These are phyloP conservation scores for Cheilosia pagana DNA, from an alignment of 2,888 invertebrate species.

Conservation along the genomic window DNA sequence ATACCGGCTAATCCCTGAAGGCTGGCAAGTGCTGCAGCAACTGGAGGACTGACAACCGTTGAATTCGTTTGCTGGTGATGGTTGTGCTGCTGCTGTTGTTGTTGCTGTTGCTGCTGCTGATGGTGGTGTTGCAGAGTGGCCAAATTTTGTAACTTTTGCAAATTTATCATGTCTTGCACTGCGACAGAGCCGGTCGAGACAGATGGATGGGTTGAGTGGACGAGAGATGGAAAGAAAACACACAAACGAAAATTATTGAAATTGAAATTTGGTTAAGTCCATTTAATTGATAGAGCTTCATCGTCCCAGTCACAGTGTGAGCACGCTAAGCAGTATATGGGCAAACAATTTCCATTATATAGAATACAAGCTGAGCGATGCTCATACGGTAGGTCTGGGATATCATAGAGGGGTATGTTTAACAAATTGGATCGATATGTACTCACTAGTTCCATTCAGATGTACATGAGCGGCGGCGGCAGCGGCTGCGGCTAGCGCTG, in stretches of 20 bases:
- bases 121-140: constrained; percentile 87
- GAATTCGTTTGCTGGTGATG: constrained; percentile 84
- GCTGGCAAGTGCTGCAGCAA: constrained; percentile 87
- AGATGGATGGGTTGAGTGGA: constrained; percentile 19
- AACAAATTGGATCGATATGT: constrained; percentile 83
- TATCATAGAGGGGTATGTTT: neutral
- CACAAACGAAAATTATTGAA: constrained; percentile 19
- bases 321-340: constrained; percentile 36
- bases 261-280: constrained; percentile 52
- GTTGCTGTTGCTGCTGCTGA: constrained; percentile 86
- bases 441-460: constrained; percentile 88
- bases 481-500: constrained; percentile 83
- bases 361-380: neutral
- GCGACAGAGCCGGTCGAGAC: constrained; percentile 48
- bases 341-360: constrained; percentile 10
- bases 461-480: constrained; percentile 85
- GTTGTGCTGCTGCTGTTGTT: constrained; percentile 76
- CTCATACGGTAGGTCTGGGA: constrained; percentile 9
- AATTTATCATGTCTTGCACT: constrained; percentile 84
- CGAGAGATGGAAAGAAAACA: constrained; percentile 18
- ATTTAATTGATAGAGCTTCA: constrained; percentile 51
- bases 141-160: constrained; percentile 90
- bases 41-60: constrained; percentile 81
- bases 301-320: constrained; percentile 21
- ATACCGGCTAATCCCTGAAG: constrained; percentile 85